Percentiles rank a stretch among this genome's conserved stretches.
phyloP scores from a whole-genome alignment of 2,113 vertebrate species.

The Isurus oxyrinchus region DNA sequence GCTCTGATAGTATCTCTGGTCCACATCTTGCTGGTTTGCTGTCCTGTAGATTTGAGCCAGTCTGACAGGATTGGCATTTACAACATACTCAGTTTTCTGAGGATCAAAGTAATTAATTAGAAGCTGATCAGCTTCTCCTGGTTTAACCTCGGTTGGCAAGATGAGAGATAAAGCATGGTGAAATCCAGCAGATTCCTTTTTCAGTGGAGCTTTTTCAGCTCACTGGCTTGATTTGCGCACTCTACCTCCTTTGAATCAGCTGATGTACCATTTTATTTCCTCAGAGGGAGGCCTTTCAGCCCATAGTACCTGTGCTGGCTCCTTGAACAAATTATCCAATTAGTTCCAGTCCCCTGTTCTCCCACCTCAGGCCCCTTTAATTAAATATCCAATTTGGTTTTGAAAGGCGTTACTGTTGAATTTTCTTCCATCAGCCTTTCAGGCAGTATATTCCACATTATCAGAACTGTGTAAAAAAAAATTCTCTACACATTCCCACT shows the following conservation, averaged over 20 bases:
- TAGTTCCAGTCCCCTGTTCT: background rate
- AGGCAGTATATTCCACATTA: background rate
- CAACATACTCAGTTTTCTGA: background rate
- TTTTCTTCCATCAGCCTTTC: background rate
- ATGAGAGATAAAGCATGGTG: background rate
- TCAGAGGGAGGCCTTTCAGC: background rate
- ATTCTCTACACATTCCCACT: too few species aligned
- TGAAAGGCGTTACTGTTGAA: background rate
- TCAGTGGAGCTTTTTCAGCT: background rate
- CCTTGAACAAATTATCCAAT: background rate
- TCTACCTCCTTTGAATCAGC: background rate
- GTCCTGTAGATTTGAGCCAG: background rate
- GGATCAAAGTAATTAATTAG: background rate
- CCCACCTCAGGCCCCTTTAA: background rate
- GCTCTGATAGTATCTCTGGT: background rate
- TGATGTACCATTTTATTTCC: background rate
- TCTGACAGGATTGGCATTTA: background rate
- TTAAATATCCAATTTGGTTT: background rate
- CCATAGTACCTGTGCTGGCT: background rate
- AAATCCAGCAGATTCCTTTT: background rate
- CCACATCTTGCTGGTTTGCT: too few species aligned
- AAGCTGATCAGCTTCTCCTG: background rate
- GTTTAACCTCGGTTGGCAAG: background rate
- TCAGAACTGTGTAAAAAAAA: background rate
- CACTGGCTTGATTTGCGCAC: background rate